Percentiles rank a stretch among this genome's conserved stretches.
These are phyloP conservation scores for Chironomus riparius DNA, from an alignment of 2,888 invertebrate genomes.

Conservation along the genomic window DNA sequence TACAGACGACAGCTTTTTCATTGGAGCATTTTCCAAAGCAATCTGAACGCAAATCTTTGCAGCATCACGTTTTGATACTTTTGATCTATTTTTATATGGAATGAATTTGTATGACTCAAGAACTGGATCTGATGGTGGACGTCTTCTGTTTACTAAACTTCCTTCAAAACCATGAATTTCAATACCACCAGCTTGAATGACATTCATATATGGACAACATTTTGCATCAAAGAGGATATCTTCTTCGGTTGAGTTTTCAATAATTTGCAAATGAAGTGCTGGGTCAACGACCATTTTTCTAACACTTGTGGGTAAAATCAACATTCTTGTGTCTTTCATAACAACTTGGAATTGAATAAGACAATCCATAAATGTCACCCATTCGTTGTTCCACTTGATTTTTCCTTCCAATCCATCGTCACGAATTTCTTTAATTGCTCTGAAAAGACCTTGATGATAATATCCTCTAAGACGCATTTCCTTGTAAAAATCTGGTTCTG, in stretches of 20 bases:
- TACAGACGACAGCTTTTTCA: conserved; percentile 48
- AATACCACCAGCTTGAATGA: conserved; percentile 47
- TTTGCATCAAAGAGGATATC: conserved; percentile 9
- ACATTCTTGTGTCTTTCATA: conserved; percentile 40
- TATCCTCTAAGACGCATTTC: conserved; percentile 47
- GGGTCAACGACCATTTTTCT: conserved; percentile 48
- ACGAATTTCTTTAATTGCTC: conserved; percentile 43
- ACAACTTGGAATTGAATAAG: conserved; percentile 54
- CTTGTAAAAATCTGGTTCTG: conserved; percentile 41
- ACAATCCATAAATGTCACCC: conserved; percentile 59
- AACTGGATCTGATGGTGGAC: conserved; percentile 44
- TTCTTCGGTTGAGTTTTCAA: background rate
- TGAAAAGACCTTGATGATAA: conserved; percentile 45
- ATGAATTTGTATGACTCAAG: conserved; percentile 49
- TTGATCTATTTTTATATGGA: conserved; percentile 37
- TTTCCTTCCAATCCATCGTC: conserved; percentile 38
- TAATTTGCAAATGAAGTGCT: conserved; percentile 35
- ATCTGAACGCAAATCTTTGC: conserved; percentile 53
- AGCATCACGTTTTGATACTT: conserved; percentile 38
- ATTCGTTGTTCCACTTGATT: conserved; percentile 50
- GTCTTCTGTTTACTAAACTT: conserved; percentile 44
- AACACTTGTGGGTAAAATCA: conserved; percentile 51
- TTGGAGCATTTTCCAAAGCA: conserved; percentile 55
- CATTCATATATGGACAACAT: conserved; percentile 33
- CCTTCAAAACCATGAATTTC: conserved; percentile 51